Conservation (phyloP, 2,113 vertebrate genomes). For the Brachyhypopomus occidentalis region DNA sequence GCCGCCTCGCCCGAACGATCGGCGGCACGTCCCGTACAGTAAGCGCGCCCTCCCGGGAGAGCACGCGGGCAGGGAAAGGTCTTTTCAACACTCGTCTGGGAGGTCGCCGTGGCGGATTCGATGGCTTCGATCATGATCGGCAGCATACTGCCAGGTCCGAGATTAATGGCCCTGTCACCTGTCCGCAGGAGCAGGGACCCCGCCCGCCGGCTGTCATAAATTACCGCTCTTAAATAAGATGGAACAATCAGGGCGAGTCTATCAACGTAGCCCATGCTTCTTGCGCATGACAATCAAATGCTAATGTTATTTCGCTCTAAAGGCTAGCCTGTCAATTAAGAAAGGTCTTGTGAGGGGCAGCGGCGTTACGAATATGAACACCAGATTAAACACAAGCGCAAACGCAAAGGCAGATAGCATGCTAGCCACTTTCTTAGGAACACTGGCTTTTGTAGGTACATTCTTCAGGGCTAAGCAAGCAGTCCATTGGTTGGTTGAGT, state of each 20-base stretch:
- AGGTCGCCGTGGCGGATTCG: slow-evolving; percentile 92
- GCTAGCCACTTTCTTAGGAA: not conserved
- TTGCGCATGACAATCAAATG: slow-evolving; percentile 75
- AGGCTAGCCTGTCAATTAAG: slow-evolving; percentile 79
- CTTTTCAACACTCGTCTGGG: slow-evolving; percentile 91
- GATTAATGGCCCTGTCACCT: slow-evolving; percentile 90
- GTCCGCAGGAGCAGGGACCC: slow-evolving; percentile 84
- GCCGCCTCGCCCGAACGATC: slow-evolving; percentile 41
- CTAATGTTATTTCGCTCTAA: slow-evolving; percentile 85
- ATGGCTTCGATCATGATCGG: slow-evolving; percentile 95
- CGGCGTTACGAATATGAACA: slow-evolving; percentile 70
- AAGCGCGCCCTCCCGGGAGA: slow-evolving; percentile 82
- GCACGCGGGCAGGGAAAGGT: slow-evolving; percentile 96
- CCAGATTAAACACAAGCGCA: slow-evolving; percentile 65
- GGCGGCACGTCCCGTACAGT: slow-evolving; percentile 64
- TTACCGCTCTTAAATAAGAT: slow-evolving; percentile 99
- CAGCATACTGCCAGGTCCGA: slow-evolving; percentile 81
- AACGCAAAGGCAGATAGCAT: too few relatives aligned
- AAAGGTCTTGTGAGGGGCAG: slow-evolving; percentile 60
- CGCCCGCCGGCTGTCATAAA: slow-evolving; percentile 92
- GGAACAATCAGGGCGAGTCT: slow-evolving; percentile 95
- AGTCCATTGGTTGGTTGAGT: not conserved
- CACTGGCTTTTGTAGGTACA: too few relatives aligned
- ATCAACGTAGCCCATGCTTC: slow-evolving; percentile 85
- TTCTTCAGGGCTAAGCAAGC: not conserved